A percentile compares a stretch with the other conserved stretches of the same genome.
These are phyloP conservation scores for Pterocles burchelli DNA, from an alignment of 2,113 vertebrate genomes.

Conservation along the genomic window DNA sequence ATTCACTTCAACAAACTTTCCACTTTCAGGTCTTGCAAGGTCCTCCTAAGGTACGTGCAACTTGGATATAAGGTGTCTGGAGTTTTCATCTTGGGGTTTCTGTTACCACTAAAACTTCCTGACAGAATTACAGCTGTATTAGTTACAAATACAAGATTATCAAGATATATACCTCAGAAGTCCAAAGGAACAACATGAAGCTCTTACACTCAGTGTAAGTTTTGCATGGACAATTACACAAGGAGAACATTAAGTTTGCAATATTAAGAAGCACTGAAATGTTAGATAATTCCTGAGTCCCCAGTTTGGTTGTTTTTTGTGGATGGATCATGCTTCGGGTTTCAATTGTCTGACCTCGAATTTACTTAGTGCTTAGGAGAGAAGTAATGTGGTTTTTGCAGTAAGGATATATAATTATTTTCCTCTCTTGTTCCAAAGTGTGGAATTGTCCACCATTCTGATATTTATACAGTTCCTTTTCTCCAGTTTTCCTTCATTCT, in stretches of 20 bases:
- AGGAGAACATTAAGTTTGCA: not conserved
- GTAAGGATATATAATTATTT: not conserved
- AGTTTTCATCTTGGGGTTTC: not conserved
- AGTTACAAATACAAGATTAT: not conserved
- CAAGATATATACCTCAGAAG: not conserved
- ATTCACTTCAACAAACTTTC: not conserved
- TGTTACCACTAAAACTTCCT: not conserved
- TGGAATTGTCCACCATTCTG: not conserved
- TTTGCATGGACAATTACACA: not conserved
- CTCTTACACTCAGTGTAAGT: not conserved
- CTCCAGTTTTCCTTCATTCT: not conserved
- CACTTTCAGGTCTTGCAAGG: not conserved
- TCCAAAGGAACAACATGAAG: not conserved
- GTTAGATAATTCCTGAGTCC: not conserved
- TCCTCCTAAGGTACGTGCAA: not conserved
- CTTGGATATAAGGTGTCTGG: not conserved
- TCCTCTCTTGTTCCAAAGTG: not conserved
- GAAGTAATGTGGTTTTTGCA: not conserved
- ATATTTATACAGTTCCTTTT: not conserved
- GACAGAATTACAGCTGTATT: constrained; percentile 13
- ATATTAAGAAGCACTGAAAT: not conserved
- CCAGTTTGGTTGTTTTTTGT: not conserved
- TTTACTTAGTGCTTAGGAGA: not conserved
- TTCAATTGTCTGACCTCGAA: not conserved
- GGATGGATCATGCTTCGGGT: not conserved